phyloP scores from a whole-genome alignment of 2,888 invertebrate species.

The Anorthoa munda region DNA sequence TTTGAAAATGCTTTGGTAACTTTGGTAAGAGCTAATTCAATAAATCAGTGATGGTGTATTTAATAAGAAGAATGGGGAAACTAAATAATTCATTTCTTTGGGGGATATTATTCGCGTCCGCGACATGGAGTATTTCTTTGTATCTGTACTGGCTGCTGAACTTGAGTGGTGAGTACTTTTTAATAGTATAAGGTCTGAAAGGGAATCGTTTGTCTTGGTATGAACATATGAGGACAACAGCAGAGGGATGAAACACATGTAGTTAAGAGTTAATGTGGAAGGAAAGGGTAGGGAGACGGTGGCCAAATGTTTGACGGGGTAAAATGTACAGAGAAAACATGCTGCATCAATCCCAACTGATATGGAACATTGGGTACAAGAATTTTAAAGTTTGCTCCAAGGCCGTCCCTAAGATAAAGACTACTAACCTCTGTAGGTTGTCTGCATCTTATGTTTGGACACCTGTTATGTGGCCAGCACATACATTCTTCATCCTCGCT shows the following conservation, averaged over 20 bases:
- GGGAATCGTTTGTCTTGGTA: not conserved
- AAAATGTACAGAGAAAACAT: not conserved
- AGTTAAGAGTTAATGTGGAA: not conserved
- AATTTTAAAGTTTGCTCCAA: not conserved
- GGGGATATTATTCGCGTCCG: slow-evolving; percentile 94
- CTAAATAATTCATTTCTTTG: slow-evolving; percentile 93
- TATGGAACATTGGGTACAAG: no score
- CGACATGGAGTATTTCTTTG: slow-evolving; percentile 94
- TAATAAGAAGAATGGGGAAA: slow-evolving; percentile 70
- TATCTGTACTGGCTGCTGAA: slow-evolving; percentile 93
- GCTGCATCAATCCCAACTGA: not conserved
- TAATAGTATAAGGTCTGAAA: not conserved
- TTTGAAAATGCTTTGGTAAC: slow-evolving; percentile 12
- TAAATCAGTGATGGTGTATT: slow-evolving; percentile 18
- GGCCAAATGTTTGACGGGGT: not conserved
- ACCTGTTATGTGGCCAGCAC: not conserved
- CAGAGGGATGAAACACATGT: not conserved
- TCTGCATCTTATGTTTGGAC: not conserved
- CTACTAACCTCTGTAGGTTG: no score
- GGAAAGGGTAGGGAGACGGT: not conserved
- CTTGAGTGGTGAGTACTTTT: slow-evolving; percentile 82
- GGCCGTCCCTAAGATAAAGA: not conserved
- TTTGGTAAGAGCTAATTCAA: not conserved
- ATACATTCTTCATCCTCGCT: not conserved
- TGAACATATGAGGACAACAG: not conserved